A percentile compares a stretch with the other conserved stretches of the same genome.
These are phyloP conservation scores for Alviniconcha strummeri DNA, from an alignment of 2,888 invertebrate species.

Conservation along the genomic window DNA sequence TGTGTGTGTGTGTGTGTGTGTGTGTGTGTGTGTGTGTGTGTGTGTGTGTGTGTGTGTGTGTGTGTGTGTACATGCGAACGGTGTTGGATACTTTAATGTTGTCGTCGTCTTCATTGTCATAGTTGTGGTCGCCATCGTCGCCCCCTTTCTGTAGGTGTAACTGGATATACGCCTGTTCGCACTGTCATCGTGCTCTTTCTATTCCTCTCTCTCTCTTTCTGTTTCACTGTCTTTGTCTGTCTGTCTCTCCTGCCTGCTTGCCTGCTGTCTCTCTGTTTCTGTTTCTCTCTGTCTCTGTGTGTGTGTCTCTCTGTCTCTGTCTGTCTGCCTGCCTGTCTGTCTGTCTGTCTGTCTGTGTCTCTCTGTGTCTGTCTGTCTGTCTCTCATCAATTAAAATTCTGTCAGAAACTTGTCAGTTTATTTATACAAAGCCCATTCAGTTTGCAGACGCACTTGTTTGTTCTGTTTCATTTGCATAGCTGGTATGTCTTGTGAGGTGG, in stretches of 20 bases:
- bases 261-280: not conserved
- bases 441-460: not conserved
- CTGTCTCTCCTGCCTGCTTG: not conserved
- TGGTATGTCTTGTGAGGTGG: too few relatives aligned
- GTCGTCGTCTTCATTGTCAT: too few relatives aligned
- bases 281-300: not conserved
- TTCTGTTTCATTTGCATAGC: too few relatives aligned
- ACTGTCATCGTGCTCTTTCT: too few relatives aligned
- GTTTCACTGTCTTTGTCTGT: not conserved
- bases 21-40: slow-evolving; percentile 17
- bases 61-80: not conserved
- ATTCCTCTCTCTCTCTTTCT: not conserved
- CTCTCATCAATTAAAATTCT: not conserved
- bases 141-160: too few relatives aligned
- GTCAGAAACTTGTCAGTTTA: too few relatives aligned
- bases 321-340: not conserved
- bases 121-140: too few relatives aligned
- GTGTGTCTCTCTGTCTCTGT: not conserved
- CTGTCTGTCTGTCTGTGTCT: not conserved
- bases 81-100: too few relatives aligned
- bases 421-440: too few relatives aligned
- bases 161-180: too few relatives aligned
- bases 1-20: not conserved
- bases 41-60: not conserved
- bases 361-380: not conserved